Evolutionary conservation across 2,113 vertebrate species (phyloP).

Genomic region (Tachuris rubrigastra): DNA sequence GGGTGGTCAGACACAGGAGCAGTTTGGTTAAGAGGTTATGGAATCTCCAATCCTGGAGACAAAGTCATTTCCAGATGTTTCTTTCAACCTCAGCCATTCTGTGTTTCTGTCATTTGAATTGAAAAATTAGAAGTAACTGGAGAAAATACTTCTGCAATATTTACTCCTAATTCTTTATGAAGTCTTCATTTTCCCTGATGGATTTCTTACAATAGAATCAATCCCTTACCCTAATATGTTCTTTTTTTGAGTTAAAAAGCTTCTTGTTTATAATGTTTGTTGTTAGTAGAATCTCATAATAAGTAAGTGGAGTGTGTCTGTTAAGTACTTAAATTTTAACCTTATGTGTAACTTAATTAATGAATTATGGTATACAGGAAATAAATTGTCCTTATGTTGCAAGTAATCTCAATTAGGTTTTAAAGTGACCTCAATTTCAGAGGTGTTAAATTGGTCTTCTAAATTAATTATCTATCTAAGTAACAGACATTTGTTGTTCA

Average conservation of each 20-base stretch:
- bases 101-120: neutral
- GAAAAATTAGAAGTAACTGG: neutral
- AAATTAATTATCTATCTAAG: slow-evolving; percentile 63
- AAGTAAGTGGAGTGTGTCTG: slow-evolving; percentile 22
- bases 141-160: neutral
- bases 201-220: neutral
- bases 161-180: neutral
- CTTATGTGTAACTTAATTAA: slow-evolving; percentile 55
- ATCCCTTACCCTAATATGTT: neutral
- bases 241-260: neutral
- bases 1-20: neutral
- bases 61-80: neutral
- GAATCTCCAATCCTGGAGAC: neutral
- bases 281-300: neutral
- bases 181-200: neutral
- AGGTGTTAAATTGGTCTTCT: slow-evolving; percentile 55
- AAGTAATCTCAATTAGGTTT: slow-evolving; percentile 66
- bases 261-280: neutral
- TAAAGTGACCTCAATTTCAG: slow-evolving; percentile 67
- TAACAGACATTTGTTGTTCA: slow-evolving; percentile 58
- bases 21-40: neutral
- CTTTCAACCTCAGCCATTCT: neutral
- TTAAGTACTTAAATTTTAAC: slow-evolving; percentile 46
- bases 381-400: slow-evolving; percentile 63
- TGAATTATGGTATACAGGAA: slow-evolving; percentile 43